Evolutionary conservation across 2,797 vertebrate species (phyloP), one percentile per base, ranked within the genome.

Genomic region (Onychomys leucogaster): DNA sequence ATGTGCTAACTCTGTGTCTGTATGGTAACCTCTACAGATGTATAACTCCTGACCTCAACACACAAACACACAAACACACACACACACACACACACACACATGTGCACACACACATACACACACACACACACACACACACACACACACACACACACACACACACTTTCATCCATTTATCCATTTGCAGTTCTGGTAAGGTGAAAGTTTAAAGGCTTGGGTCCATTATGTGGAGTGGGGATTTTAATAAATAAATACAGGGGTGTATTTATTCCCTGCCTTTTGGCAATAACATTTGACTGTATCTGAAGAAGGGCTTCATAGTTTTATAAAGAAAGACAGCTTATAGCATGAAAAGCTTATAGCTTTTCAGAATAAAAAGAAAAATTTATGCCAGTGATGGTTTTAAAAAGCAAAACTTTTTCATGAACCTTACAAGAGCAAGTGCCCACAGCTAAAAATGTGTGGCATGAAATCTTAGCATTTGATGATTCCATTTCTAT

Each of bases 251-350:
- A 57, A 94, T 87, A 78, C 0, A 6, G 73, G 75, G 37, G 71
- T 88, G 10, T 92, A 17, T 88, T 94, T 96, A 89, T 92, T 0
- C 63, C 90, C 89, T 71, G 69, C 87, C 87, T 93, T 75, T 92
- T 89, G 52, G 80, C 41, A 97, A 92, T 87, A 95, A 91, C 97
- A 98, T 95, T 43, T 94, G 87, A 89, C 92, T 97, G 83, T 29
- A 71, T 55, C 17, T 21, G 6, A 65, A 95, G 75, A 84, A 95
- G 14, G 82, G 87, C 73, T 96, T 93, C 96, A 81, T 87, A 77
- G 77, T 93, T 93, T 81, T 94, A 67, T 95, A 89, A 97, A 97
- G 91, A 96, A 96, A 93, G 55, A 65, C 41, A 96, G 78, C 63
- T 94, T 96, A 94, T n/a, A 96, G 43, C 41, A 87, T 84, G 57